Evolutionary conservation across 2,113 vertebrate genomes (phyloP).

Genomic region (Hyperopisus bebe): DNA sequence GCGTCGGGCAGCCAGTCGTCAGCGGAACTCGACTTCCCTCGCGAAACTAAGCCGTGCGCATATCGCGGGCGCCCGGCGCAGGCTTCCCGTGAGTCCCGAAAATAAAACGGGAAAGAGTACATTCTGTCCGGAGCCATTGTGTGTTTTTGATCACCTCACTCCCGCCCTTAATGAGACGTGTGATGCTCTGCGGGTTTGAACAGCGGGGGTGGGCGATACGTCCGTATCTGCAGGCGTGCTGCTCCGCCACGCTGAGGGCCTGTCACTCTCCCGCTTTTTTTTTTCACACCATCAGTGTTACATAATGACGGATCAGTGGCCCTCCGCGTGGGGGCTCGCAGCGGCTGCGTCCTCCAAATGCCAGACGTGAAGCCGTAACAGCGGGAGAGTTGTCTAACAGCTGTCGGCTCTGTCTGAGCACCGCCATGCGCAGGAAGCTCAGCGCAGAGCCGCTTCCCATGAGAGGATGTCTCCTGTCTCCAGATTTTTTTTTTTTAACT

Average conservation of each 20-base stretch:
- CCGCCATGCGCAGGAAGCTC: not conserved
- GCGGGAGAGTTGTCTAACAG: not conserved
- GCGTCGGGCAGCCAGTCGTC: not conserved
- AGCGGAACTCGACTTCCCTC: not conserved
- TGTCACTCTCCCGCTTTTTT: slow-evolving; percentile 2
- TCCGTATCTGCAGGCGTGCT: not conserved
- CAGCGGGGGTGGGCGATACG: not conserved
- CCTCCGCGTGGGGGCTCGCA: not conserved
- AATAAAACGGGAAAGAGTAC: not conserved
- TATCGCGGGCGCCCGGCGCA: not conserved
- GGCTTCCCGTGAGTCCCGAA: not conserved
- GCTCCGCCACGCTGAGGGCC: not conserved
- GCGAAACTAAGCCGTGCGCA: not conserved
- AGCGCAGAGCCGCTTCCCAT: not conserved
- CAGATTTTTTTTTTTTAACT: not conserved
- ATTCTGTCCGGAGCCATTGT: not conserved
- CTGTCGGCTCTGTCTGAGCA: not conserved
- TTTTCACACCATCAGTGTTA: slow-evolving; percentile 2
- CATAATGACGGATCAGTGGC: slow-evolving; percentile 10
- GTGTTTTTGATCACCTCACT: not conserved
- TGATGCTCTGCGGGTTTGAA: not conserved
- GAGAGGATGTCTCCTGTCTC: not conserved
- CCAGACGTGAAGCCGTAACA: not conserved
- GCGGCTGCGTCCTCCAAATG: not conserved
- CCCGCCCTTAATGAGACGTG: slow-evolving; percentile 1